Conservation (phyloP, 2,888 invertebrate species). For the Pilophorus perplexus region DNA sequence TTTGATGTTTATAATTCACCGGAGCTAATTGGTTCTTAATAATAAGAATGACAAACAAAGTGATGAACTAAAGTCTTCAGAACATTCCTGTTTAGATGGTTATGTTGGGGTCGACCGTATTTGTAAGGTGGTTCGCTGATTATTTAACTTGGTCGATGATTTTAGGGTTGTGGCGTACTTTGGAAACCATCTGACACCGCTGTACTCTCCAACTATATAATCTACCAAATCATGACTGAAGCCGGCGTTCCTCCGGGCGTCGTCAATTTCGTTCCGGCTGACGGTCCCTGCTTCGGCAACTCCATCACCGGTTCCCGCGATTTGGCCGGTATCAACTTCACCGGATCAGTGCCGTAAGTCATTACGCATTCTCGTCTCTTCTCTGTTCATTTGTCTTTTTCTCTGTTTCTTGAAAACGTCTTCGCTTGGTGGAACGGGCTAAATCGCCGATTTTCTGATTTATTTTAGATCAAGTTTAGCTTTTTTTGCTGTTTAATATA, state of each 20-base stretch:
- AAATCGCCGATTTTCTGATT: neutral
- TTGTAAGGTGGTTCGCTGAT: too few species aligned
- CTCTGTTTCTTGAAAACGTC: neutral
- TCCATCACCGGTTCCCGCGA: conserved; percentile 79
- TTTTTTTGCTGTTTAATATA: too few species aligned
- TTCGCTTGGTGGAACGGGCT: neutral
- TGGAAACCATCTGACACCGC: conserved; percentile 99
- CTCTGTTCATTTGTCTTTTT: too few species aligned
- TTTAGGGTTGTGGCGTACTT: conserved; percentile 91
- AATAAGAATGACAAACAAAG: too few species aligned
- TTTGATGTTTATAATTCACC: too few species aligned
- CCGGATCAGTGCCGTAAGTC: conserved; percentile 88
- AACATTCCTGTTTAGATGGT: too few species aligned
- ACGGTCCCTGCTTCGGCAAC: conserved; percentile 93
- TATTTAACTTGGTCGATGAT: too few species aligned
- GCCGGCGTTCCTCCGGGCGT: conserved; percentile 95
- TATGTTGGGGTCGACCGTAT: too few species aligned
- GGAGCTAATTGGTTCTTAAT: too few species aligned
- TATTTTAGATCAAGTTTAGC: too few species aligned
- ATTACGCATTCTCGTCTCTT: neutral
- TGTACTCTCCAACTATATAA: conserved; percentile 89
- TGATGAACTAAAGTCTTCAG: too few species aligned
- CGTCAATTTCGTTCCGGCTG: conserved; percentile 94
- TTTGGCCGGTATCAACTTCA: conserved; percentile 94
- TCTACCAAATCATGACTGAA: conserved; percentile 89